Percentiles rank a stretch among this genome's conserved stretches.
phyloP scores from a whole-genome alignment of 35 echinoderm and acorn worm genomes.

The Amphiura filiformis region DNA sequence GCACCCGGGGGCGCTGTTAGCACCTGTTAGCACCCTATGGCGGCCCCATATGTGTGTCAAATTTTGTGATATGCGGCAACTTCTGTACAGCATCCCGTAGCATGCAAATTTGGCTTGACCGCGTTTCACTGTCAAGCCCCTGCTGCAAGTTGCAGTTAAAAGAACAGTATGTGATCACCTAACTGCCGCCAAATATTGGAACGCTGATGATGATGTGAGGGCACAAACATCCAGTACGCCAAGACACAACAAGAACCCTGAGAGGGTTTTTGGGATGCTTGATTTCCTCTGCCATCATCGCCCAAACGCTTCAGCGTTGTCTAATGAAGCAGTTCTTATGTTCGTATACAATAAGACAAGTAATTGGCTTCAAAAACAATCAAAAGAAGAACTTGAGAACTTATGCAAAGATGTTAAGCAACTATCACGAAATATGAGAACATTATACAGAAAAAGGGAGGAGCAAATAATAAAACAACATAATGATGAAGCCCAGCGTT shows the following conservation, averaged over 20 bases:
- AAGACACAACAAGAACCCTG: slow-evolving; percentile 16
- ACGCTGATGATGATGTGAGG: not conserved
- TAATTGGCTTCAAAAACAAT: not conserved
- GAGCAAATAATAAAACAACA: not conserved
- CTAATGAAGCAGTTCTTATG: slow-evolving; percentile 8
- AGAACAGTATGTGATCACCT: too few species aligned
- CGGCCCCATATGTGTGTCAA: too few species aligned
- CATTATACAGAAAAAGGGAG: not conserved
- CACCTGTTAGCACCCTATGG: too few species aligned
- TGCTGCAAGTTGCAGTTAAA: too few species aligned
- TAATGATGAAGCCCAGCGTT: not conserved
- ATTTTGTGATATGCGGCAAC: too few species aligned
- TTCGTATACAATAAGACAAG: slow-evolving; percentile 2
- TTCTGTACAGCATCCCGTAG: too few species aligned
- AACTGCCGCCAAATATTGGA: slow-evolving; percentile 3
- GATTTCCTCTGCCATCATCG: not conserved
- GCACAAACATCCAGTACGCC: not conserved
- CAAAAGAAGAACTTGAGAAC: not conserved
- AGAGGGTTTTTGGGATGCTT: slow-evolving; percentile 1
- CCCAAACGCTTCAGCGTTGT: not conserved
- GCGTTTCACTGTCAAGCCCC: too few species aligned
- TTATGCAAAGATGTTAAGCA: not conserved
- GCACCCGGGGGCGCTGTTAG: too few species aligned
- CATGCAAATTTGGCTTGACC: too few species aligned
- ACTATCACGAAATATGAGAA: not conserved